Evolutionary conservation across 1,140 invertebrate genomes (phyloP).

Genomic region (Papilio xuthus): DNA sequence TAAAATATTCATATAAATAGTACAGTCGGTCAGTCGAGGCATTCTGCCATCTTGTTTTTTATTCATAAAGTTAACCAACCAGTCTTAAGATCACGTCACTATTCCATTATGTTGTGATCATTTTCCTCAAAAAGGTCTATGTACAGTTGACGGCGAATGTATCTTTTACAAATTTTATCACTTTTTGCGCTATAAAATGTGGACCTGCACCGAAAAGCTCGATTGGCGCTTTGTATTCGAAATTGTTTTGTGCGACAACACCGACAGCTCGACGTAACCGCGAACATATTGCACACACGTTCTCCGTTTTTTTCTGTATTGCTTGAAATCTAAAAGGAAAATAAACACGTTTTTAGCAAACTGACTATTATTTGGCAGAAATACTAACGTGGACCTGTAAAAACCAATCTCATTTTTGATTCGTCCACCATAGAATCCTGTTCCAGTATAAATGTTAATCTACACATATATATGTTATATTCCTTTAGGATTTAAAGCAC

Average conservation of each 20-base stretch:
- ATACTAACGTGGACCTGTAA: not conserved
- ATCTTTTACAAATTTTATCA: slow-evolving; percentile 46
- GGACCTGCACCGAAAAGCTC: slow-evolving; percentile 50
- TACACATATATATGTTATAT: not conserved
- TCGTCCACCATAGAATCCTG: not conserved
- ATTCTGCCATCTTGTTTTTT: slow-evolving; percentile 17
- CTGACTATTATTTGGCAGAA: not conserved
- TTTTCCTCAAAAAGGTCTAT: slow-evolving; percentile 35
- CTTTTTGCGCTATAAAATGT: slow-evolving; percentile 50
- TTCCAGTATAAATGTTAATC: not conserved
- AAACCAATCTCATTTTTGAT: not conserved
- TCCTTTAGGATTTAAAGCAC: not conserved
- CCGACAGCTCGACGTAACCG: slow-evolving; percentile 51
- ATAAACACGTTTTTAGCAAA: slow-evolving; percentile 2
- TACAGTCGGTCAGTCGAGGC: not conserved
- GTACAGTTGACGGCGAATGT: slow-evolving; percentile 37
- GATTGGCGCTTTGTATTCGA: slow-evolving; percentile 54
- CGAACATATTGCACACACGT: slow-evolving; percentile 46
- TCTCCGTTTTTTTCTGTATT: slow-evolving; percentile 47
- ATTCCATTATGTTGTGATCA: not conserved
- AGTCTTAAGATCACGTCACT: slow-evolving; percentile 8
- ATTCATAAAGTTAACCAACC: slow-evolving; percentile 26
- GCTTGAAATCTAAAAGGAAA: slow-evolving; percentile 48
- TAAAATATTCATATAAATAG: not conserved
- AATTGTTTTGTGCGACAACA: slow-evolving; percentile 45